Evolutionary conservation across 2,888 invertebrate genomes (phyloP).

Genomic region (Cerceris rybyensis): DNA sequence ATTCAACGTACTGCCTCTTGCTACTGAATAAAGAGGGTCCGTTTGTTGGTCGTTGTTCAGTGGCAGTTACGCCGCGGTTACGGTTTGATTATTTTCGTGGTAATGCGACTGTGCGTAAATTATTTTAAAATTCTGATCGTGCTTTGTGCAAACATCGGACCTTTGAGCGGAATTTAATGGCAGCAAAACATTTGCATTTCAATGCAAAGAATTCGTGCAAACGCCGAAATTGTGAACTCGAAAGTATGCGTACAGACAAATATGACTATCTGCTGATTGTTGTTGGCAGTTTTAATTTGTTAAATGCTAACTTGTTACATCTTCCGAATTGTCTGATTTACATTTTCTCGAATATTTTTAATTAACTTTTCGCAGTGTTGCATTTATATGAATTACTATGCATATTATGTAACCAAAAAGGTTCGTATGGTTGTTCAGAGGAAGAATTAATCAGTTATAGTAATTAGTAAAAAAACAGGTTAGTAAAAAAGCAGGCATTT

Average conservation of each 20-base stretch:
- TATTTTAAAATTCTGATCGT: neutral
- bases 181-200: neutral
- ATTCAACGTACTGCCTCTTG: neutral
- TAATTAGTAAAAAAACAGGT: too few species aligned
- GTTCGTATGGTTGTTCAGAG: too few species aligned
- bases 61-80: neutral
- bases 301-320: neutral
- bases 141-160: neutral
- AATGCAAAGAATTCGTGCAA: neutral
- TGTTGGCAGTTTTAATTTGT: neutral
- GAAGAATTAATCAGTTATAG: too few species aligned
- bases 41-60: neutral
- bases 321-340: neutral
- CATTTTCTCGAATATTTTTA: neutral
- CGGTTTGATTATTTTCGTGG: slow-evolving; percentile 5
- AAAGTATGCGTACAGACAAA: neutral
- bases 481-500: too few species aligned
- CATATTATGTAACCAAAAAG: too few species aligned
- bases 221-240: neutral
- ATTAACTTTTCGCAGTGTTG: too few species aligned
- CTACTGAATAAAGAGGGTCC: neutral
- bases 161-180: neutral
- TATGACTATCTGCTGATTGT: neutral
- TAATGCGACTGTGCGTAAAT: slow-evolving; percentile 2
- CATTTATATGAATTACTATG: too few species aligned